Base-by-base conservation (phyloP, 64 coral and sea anemone genomes). In the Orbicella faveolata region DNA sequence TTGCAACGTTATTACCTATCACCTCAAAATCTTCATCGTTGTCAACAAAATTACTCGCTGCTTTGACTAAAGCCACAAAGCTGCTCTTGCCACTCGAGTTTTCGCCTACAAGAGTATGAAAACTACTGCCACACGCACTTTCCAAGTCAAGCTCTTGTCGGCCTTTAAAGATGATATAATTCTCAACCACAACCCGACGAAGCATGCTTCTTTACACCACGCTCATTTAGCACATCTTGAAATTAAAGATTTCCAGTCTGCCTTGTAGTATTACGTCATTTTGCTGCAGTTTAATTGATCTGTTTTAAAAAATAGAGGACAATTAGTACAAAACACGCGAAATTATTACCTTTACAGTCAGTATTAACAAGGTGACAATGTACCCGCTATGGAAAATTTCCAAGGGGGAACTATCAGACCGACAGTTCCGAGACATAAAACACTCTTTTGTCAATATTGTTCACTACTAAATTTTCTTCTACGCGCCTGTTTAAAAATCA, bases 1-100 rank as follows among this genome's bases (percentile, higher is more conserved):
- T 75, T 25, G 54, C 36, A 6, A 61, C 73, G 75, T 80, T 48
- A 89, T 91, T 53, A 36, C 51, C 79, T 20, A 94, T 92, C 36
- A 90, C 52, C 48, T 96, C 94, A 88, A 96, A 94, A 75, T 89
- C 86, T 15, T 88, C 86, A 15, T 90, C 93, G 35, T 77, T 93
- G 69, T 90, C 91, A 67, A 41, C 89, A 30, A 98, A 94, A 77
- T 98, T 92, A 36, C 96, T 90, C 12, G 96, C 93, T 63, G 87
- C 90, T 64, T 92, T 94, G 9, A 98, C 79, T 14, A 98, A 83
- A 14, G 93, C 93, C n/a, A 98, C 90, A 63, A 98, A 92, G 19
- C 86, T 94, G 75, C 96, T 98, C 37, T 98, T 98, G 9, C 96
- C 96, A 87, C 93, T 94, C 3, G 89, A 93, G 89, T 98, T 98